phyloP scores from a whole-genome alignment of 30 jellyfish, hydroid and myxozoan genomes.

The Morbakka virulenta region DNA sequence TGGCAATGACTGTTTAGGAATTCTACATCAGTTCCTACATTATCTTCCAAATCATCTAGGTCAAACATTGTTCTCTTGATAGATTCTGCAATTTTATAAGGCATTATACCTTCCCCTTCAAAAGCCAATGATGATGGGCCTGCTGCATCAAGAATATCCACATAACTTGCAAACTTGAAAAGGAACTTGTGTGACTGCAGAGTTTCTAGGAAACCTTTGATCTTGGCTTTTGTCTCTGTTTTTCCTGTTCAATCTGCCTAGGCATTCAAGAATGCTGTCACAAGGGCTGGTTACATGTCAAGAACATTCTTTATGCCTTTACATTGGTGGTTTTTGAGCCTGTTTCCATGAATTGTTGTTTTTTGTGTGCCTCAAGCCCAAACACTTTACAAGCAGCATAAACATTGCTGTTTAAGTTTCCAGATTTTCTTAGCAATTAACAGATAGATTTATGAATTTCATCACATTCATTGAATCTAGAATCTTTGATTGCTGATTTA shows the following conservation, averaged over 20 bases:
- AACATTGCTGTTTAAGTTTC: constrained; percentile 1
- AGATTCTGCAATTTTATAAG: too few species aligned
- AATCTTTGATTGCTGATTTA: constrained; percentile 18
- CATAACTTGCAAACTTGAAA: constrained; percentile 34
- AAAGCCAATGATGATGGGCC: too few species aligned
- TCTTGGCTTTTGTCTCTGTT: too few species aligned
- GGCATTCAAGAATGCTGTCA: constrained; percentile 49
- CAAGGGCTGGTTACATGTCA: constrained; percentile 44
- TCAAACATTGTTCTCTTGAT: constrained; percentile 8
- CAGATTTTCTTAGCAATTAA: constrained; percentile 5
- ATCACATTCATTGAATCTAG: constrained; percentile 18
- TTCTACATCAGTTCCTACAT: too few species aligned
- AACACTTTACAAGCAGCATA: constrained; percentile 16
- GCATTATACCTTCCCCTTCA: too few species aligned
- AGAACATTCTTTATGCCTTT: constrained; percentile 14
- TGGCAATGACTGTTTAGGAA: constrained; percentile 26
- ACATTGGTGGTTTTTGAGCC: constrained; percentile 26
- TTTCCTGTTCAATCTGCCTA: constrained; percentile 49
- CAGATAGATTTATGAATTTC: neutral
- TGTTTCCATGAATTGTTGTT: constrained; percentile 48
- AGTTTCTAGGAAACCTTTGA: constrained; percentile 36
- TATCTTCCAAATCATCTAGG: too few species aligned
- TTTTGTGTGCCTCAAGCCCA: constrained; percentile 1
- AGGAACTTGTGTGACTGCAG: constrained; percentile 32
- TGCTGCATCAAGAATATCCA: constrained; percentile 38